Evolutionary conservation across 2,888 invertebrate genomes (phyloP), one percentile per base, ranked within the genome.

Genomic region (Hetaerina titia): DNA sequence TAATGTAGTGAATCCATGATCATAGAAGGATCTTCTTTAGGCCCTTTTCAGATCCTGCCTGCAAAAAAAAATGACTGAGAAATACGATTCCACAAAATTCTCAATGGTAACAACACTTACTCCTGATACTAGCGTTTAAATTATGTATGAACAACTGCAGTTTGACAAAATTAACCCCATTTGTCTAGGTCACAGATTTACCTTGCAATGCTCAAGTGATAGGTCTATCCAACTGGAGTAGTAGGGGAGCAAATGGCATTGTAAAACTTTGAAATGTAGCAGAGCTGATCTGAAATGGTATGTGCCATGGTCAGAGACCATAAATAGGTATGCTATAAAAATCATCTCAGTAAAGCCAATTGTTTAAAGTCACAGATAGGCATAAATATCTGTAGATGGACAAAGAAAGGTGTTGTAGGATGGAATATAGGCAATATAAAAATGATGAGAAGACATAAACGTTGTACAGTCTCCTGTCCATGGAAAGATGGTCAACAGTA

Each of bases 1-100:
- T 90, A 95, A 88, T 89, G 56, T 57, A 95, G 94, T 94, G 95
- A 63, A 94, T 69, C 92, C 69, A 92, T 69, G 19, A 92, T 22
- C 69, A 56, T 19, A 58, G 58, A 57, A 45, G 19, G 31, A 63
- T 64, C 17, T 31, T 58, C 19, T 31, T 90, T n/a, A 22, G 0
- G 60, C n/a, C 56, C 81, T 22, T 31, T 9, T 31, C 81, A 81
- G 69, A 11, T 81, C 81, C 81, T 81, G 31, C 81, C 81, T 81
- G 81, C 60, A 60, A 60, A 81, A 81, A 81, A 81, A 81, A 81
- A 81, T 81, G 31, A 81, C 81, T 11, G 22, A 31, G 31, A 19
- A 81, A 81, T 81, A 31, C 31, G 81, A 81, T 22, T 81, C 81
- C 25, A 81, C 81, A 81, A 25, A 81, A 81, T 13, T 13, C 81